These are phyloP conservation scores for Simalia tracyae DNA, from an alignment of 2,797 vertebrate species.

Conservation along the genomic window DNA sequence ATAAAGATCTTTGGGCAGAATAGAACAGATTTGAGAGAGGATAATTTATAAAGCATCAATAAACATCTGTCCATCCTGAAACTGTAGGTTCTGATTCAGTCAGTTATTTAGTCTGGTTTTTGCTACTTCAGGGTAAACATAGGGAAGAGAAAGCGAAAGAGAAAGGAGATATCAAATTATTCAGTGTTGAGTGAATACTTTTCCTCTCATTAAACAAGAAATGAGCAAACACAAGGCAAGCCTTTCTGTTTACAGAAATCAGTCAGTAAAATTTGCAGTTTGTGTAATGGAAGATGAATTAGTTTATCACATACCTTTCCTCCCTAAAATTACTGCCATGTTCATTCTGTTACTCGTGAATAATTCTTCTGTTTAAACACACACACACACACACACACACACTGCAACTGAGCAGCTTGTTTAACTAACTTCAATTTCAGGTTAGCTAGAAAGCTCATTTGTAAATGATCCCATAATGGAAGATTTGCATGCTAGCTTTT, in stretches of 20 bases:
- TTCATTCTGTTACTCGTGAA: slow-evolving; percentile 47
- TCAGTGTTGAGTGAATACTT: neutral
- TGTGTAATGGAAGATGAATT: slow-evolving; percentile 42
- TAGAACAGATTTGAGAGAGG: neutral
- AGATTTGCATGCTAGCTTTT: slow-evolving; percentile 43
- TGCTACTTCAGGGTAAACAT: neutral
- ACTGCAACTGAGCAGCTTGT: slow-evolving; percentile 36
- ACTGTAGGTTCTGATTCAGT: neutral
- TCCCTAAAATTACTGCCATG: slow-evolving; percentile 45
- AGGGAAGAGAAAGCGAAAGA: neutral
- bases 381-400: neutral
- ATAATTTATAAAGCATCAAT: neutral
- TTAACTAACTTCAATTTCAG: slow-evolving; percentile 44
- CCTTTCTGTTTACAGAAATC: slow-evolving; percentile 36
- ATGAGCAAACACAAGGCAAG: slow-evolving; percentile 20
- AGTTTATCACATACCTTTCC: slow-evolving; percentile 32
- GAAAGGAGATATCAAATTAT: slow-evolving; percentile 31
- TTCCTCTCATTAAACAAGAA: slow-evolving; percentile 41
- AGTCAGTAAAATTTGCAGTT: slow-evolving; percentile 22
- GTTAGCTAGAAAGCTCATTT: slow-evolving; percentile 27
- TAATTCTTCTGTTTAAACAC: slow-evolving; percentile 39
- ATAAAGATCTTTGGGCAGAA: neutral
- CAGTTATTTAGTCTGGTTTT: slow-evolving; percentile 4
- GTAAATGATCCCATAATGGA: slow-evolving; percentile 32
- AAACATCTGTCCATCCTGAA: neutral